These are phyloP conservation scores for Astropecten irregularis DNA, from an alignment of 53 echinoderm and acorn worm species.

Conservation along the genomic window DNA sequence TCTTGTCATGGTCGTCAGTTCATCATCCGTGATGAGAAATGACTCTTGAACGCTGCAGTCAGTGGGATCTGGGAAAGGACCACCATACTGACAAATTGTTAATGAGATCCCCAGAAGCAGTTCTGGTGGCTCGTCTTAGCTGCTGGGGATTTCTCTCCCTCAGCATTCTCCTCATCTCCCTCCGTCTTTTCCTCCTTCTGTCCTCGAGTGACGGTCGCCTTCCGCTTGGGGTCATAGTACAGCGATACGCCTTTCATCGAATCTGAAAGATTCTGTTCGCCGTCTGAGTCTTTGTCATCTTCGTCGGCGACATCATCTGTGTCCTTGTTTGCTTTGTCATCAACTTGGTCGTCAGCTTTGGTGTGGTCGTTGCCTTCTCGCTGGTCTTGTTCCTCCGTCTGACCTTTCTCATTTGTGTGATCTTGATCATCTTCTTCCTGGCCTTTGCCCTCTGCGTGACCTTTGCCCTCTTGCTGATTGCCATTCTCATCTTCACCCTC, in stretches of 20 bases:
- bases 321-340: not conserved
- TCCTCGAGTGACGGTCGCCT: conserved; percentile 21
- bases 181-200: conserved; percentile 16
- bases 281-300: not conserved
- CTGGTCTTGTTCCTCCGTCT: too few relatives aligned
- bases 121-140: conserved; percentile 6
- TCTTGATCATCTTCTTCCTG: not conserved
- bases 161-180: not conserved
- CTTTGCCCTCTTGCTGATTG: not conserved
- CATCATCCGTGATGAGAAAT: too few relatives aligned
- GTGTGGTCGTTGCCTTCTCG: not conserved
- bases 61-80: too few relatives aligned
- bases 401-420: not conserved
- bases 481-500: not conserved
- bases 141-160: not conserved
- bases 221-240: conserved; percentile 14
- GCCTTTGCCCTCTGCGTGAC: not conserved
- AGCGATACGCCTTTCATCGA: conserved; percentile 14
- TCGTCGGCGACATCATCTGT: not conserved
- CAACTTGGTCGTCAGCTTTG: too few relatives aligned
- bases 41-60: too few relatives aligned
- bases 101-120: too few relatives aligned
- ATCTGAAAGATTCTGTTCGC: not conserved
- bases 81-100: too few relatives aligned
- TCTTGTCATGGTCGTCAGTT: too few relatives aligned